Evolutionary conservation across 2,113 vertebrate genomes (phyloP).

Genomic region (Scalopus aquaticus): DNA sequence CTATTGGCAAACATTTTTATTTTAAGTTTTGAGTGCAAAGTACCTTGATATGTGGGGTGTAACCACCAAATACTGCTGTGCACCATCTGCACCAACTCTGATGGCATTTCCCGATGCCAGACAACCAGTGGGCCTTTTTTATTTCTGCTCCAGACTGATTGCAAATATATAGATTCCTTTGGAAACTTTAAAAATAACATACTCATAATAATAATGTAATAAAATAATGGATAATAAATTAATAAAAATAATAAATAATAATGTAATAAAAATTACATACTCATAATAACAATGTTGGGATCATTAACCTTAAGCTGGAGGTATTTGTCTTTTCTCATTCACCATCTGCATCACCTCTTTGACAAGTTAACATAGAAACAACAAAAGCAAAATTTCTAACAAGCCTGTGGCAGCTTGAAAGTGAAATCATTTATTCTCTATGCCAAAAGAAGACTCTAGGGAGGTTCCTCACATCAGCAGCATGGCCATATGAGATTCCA

Average conservation of each 20-base stretch:
- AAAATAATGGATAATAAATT: neutral
- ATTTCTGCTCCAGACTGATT: neutral
- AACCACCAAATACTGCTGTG: neutral
- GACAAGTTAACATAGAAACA: neutral
- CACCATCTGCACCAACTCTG: neutral
- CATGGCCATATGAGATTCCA: neutral
- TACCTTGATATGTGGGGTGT: neutral
- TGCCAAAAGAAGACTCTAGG: neutral
- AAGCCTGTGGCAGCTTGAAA: neutral
- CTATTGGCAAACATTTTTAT: neutral
- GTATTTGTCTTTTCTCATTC: neutral
- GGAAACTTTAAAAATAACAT: neutral
- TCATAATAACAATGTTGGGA: neutral
- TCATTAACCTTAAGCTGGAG: neutral
- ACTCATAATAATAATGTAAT: neutral
- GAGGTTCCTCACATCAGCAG: neutral
- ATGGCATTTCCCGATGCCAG: neutral
- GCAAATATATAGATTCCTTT: constrained; percentile 8
- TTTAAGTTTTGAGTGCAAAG: neutral
- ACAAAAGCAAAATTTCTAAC: neutral
- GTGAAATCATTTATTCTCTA: neutral
- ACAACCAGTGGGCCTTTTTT: neutral
- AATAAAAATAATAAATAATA: too few relatives aligned
- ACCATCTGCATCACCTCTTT: neutral
- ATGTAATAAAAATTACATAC: too few relatives aligned